Percentiles rank a stretch among this genome's conserved stretches.
Evolutionary conservation across 2,888 invertebrate genomes (phyloP).

Genomic region (Dasysyrphus albostriatus): DNA sequence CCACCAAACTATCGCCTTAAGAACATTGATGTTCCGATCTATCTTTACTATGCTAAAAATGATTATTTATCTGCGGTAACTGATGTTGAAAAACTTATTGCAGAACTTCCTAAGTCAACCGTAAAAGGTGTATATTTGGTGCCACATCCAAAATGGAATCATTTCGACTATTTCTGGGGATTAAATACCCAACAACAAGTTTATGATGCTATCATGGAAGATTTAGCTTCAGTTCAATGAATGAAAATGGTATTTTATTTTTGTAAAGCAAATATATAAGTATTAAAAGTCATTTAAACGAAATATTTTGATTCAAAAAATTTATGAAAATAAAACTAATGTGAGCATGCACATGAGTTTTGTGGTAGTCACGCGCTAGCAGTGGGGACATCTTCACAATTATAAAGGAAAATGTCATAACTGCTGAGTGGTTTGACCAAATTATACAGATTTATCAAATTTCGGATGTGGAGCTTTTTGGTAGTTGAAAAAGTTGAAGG

Average conservation of each 20-base stretch:
- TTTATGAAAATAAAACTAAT: background rate
- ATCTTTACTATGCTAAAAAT: slow-evolving; percentile 85
- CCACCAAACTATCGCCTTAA: slow-evolving; percentile 85
- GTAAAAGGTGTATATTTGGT: slow-evolving; percentile 85
- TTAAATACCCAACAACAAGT: slow-evolving; percentile 86
- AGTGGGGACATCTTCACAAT: no score
- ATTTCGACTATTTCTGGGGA: slow-evolving; percentile 87
- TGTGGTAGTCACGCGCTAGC: no score
- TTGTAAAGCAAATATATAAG: no score
- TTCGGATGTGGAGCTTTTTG: no score
- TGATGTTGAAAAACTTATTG: slow-evolving; percentile 85
- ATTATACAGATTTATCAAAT: no score
- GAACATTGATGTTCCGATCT: slow-evolving; percentile 84
- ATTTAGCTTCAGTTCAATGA: slow-evolving; percentile 3
- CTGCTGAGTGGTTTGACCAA: no score
- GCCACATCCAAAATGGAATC: slow-evolving; percentile 84
- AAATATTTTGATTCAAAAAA: background rate
- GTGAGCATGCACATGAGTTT: no score
- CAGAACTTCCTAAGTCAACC: slow-evolving; percentile 83
- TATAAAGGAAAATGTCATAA: no score
- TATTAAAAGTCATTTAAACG: no score
- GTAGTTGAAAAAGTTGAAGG: no score
- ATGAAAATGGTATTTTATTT: background rate
- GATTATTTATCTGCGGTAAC: slow-evolving; percentile 87
- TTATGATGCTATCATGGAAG: slow-evolving; percentile 80